Evolutionary conservation across 1,140 invertebrate species (phyloP).

Genomic region (Leptonema lineaticorne): DNA sequence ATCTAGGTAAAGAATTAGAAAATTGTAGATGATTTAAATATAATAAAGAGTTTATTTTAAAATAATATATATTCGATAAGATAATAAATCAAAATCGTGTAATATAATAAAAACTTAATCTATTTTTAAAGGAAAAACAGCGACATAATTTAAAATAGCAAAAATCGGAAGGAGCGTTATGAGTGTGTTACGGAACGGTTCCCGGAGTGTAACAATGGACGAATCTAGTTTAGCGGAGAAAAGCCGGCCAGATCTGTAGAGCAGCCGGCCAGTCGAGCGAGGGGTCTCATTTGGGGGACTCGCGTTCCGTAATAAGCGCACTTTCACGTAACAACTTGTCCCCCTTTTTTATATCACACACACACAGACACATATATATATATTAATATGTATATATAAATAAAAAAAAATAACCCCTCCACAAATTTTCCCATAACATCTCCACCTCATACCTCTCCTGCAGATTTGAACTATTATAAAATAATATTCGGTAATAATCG

Average conservation of each 20-base stretch:
- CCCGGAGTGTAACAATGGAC: slow-evolving; percentile 41
- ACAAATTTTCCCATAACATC: neutral
- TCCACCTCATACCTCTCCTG: too few relatives aligned
- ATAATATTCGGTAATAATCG: too few relatives aligned
- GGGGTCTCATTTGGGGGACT: slow-evolving; percentile 3
- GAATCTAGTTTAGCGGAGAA: slow-evolving; percentile 42
- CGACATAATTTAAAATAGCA: too few relatives aligned
- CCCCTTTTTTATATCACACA: neutral
- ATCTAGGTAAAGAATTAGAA: too few relatives aligned
- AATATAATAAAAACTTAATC: neutral
- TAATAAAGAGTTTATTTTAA: too few relatives aligned
- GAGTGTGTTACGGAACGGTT: slow-evolving; percentile 13
- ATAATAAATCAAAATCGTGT: too few relatives aligned
- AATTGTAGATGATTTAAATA: too few relatives aligned
- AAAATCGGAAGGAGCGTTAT: too few relatives aligned
- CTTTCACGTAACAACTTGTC: neutral
- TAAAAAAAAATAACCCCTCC: neutral
- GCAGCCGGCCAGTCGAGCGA: slow-evolving; percentile 31
- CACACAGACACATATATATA: neutral
- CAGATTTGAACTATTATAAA: too few relatives aligned
- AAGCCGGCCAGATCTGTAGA: slow-evolving; percentile 35
- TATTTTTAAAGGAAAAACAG: too few relatives aligned
- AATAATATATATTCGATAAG: too few relatives aligned
- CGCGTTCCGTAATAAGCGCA: slow-evolving; percentile 10
- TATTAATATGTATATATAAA: too few relatives aligned